phyloP scores from a whole-genome alignment of 2,113 vertebrate species.

The Charina bottae region DNA sequence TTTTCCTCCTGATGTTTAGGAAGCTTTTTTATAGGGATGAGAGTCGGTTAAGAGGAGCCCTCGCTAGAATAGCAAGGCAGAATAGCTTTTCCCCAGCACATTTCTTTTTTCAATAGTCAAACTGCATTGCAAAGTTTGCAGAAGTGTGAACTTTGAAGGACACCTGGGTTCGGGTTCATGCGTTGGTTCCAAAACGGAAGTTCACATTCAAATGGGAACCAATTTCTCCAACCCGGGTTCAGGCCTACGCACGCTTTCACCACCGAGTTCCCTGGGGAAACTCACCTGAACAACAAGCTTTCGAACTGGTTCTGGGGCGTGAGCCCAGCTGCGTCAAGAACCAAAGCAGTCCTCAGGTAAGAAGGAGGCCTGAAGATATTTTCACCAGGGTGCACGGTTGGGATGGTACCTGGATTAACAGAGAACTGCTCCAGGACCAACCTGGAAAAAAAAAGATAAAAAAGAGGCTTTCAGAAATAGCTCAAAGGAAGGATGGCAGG shows the following conservation, averaged over 20 bases:
- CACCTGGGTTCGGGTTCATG: not conserved
- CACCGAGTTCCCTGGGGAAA: not conserved
- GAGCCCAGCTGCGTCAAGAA: slow-evolving; percentile 44
- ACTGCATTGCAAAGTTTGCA: not conserved
- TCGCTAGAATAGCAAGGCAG: not conserved
- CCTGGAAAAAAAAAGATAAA: slow-evolving; percentile 29
- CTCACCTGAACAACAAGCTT: slow-evolving; percentile 56
- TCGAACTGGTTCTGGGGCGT: slow-evolving; percentile 52
- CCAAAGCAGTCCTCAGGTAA: not conserved
- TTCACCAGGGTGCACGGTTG: slow-evolving; percentile 55
- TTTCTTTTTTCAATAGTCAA: not conserved
- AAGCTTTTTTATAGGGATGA: too few species aligned
- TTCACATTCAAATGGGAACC: not conserved
- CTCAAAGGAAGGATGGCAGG: not conserved
- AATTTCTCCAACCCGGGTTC: not conserved
- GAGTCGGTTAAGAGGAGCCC: too few species aligned
- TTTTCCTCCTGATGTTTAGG: too few species aligned
- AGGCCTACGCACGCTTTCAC: not conserved
- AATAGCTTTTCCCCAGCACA: not conserved
- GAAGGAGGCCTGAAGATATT: slow-evolving; percentile 27
- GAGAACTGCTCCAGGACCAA: slow-evolving; percentile 53
- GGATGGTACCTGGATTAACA: slow-evolving; percentile 27
- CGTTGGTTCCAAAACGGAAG: not conserved
- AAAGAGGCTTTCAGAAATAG: not conserved
- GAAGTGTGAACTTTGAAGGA: not conserved